A percentile compares a stretch with the other conserved stretches of the same genome.
phyloP scores from a whole-genome alignment of 1,140 invertebrate species.

The Drosophila hydei region DNA sequence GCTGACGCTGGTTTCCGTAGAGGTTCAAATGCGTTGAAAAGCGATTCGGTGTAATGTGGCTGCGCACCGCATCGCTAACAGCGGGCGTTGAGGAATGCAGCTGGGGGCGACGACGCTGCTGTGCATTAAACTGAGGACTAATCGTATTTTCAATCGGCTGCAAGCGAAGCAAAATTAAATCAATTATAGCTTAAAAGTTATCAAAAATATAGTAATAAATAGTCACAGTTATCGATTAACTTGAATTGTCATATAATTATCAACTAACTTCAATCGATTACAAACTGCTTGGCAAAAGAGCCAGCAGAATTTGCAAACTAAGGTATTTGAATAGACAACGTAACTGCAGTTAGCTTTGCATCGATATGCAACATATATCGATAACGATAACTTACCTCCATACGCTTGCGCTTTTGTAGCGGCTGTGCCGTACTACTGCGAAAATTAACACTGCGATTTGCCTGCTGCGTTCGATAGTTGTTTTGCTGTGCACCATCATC shows the following conservation, averaged over 20 bases:
- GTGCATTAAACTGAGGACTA: constrained; percentile 24
- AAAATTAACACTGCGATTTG: constrained; percentile 4
- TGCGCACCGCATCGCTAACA: constrained; percentile 14
- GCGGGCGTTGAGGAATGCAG: constrained; percentile 57
- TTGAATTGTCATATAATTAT: no score
- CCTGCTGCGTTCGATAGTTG: constrained; percentile 15
- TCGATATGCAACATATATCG: background rate
- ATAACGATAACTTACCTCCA: constrained; percentile 21
- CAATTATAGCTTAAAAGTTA: background rate
- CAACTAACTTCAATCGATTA: no score
- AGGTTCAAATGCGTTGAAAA: constrained; percentile 53
- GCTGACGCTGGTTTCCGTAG: constrained; percentile 51
- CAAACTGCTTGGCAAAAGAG: no score
- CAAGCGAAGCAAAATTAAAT: background rate
- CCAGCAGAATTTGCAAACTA: no score
- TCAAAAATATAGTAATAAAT: background rate
- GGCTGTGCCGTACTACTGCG: constrained; percentile 15
- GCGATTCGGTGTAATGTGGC: constrained; percentile 42
- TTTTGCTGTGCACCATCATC: constrained; percentile 17
- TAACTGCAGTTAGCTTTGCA: no score
- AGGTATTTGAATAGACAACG: no score
- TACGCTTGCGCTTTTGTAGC: constrained; percentile 24
- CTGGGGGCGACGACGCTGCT: constrained; percentile 46
- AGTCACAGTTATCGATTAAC: no score
- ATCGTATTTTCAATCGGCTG: constrained; percentile 34